Evolutionary conservation across 35 echinoderm and acorn worm genomes (phyloP).

Genomic region (Ptychodera flava): DNA sequence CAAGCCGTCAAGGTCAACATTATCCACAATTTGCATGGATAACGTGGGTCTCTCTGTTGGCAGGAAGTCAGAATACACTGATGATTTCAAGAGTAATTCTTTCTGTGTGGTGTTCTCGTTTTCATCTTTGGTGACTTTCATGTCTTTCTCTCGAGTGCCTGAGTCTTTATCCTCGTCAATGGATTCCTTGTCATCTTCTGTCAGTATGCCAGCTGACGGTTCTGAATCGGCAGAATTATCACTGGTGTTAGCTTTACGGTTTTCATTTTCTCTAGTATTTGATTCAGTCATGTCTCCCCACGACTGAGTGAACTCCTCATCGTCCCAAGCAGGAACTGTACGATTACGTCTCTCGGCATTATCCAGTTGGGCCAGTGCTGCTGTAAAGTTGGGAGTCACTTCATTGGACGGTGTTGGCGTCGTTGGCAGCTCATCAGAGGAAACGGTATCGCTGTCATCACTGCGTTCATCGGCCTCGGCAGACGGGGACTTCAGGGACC

Average conservation of each 20-base stretch:
- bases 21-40: conserved; percentile 49
- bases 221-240: neutral
- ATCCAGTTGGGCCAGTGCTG: neutral
- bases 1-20: conserved; percentile 77
- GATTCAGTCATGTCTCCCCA: neutral
- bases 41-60: conserved; percentile 47
- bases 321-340: neutral
- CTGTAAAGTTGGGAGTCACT: neutral
- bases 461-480: conserved; percentile 7
- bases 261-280: neutral
- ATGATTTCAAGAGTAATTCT: neutral
- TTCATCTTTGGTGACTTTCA: neutral
- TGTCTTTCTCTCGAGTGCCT: neutral
- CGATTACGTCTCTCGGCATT: neutral
- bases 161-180: neutral
- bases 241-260: neutral
- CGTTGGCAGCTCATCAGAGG: neutral
- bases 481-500: conserved; percentile 55
- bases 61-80: conserved; percentile 16
- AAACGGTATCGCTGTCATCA: neutral
- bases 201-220: neutral
- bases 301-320: neutral
- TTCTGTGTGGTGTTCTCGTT: neutral
- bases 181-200: neutral
- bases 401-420: neutral